Evolutionary conservation across 2,888 invertebrate genomes (phyloP).

Genomic region (Nemotelus nigrinus): DNA sequence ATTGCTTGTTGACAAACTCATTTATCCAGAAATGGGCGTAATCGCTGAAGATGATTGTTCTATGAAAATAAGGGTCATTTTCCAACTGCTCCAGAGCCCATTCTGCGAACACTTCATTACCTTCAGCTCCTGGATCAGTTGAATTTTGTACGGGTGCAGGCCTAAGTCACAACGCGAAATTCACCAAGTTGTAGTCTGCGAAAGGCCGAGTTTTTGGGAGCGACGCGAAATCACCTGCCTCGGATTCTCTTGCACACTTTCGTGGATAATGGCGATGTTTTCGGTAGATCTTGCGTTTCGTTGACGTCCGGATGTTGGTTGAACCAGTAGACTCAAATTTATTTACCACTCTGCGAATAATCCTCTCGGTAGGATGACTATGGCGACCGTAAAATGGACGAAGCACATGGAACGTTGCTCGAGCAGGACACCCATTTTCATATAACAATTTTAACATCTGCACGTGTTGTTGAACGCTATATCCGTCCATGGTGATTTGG

Average conservation of each 20-base stretch:
- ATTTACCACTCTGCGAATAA: not conserved
- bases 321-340: not conserved
- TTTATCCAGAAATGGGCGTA: not conserved
- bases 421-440: too few relatives aligned
- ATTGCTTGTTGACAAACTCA: not conserved
- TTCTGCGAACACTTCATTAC: too few relatives aligned
- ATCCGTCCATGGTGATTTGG: too few relatives aligned
- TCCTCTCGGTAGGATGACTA: not conserved
- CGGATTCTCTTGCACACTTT: too few relatives aligned
- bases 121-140: too few relatives aligned
- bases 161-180: not conserved
- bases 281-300: too few relatives aligned
- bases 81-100: not conserved
- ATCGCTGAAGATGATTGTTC: constrained; percentile 13
- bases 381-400: not conserved
- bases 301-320: too few relatives aligned
- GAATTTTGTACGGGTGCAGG: not conserved
- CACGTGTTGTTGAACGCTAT: too few relatives aligned
- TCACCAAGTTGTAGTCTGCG: not conserved
- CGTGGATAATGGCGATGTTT: too few relatives aligned
- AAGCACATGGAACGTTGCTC: too few relatives aligned
- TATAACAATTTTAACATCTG: too few relatives aligned
- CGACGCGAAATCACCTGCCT: not conserved
- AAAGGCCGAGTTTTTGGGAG: not conserved
- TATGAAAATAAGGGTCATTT: constrained; percentile 1